Conservation (phyloP, 2,797 vertebrate genomes). For the Astyanax mexicanus region DNA sequence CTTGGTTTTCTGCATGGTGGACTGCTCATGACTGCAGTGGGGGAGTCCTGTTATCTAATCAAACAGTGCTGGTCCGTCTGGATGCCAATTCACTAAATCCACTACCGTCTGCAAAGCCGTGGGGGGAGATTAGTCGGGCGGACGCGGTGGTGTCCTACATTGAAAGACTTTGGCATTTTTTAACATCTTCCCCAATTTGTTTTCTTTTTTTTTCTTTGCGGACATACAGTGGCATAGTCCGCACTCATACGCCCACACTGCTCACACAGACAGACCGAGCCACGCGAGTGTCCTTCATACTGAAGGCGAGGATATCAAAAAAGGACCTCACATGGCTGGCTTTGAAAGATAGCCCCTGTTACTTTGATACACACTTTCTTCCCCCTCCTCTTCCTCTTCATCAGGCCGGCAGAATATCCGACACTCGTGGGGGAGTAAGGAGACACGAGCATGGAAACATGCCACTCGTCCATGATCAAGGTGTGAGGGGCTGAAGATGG, state of each 20-base stretch:
- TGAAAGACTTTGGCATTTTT: conserved; percentile 77
- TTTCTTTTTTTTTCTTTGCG: conserved; percentile 71
- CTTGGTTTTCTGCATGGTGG: conserved; percentile 76
- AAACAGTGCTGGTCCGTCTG: conserved; percentile 81
- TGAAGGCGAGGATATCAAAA: conserved; percentile 76
- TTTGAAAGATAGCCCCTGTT: conserved; percentile 78
- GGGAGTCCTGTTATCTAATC: conserved; percentile 82
- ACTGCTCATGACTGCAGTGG: conserved; percentile 77
- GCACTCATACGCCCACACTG: not conserved
- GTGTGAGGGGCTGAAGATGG: conserved; percentile 53
- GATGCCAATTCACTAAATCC: conserved; percentile 81
- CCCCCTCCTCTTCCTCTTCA: conserved; percentile 58
- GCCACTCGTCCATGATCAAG: conserved; percentile 69
- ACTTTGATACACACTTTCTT: conserved; percentile 59
- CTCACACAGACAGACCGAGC: conserved; percentile 68
- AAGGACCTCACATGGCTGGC: conserved; percentile 79
- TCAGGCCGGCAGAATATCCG: conserved; percentile 70
- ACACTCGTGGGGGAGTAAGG: conserved; percentile 64
- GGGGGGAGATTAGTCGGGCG: conserved; percentile 79
- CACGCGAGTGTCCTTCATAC: conserved; percentile 78
- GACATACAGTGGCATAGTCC: conserved; percentile 67
- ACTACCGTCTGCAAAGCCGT: conserved; percentile 78
- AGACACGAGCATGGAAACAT: conserved; percentile 60
- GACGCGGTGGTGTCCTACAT: conserved; percentile 78
- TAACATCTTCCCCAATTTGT: conserved; percentile 72